Conservation (phyloP, 2,797 vertebrate genomes). For the Stomatorhinus walkeri region DNA sequence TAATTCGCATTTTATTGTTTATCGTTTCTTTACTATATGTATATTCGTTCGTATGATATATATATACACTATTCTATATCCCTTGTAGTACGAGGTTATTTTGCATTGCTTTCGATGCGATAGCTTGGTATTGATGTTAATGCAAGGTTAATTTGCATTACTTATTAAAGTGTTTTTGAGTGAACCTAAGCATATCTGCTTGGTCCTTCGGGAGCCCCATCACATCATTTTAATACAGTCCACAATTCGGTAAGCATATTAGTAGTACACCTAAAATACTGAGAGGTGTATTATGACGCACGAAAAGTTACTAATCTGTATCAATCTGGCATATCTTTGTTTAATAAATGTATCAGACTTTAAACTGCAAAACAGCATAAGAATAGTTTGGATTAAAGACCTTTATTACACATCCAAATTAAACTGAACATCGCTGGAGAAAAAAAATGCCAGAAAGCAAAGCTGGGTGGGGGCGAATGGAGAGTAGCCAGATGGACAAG, state of each 20-base stretch:
- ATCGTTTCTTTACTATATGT: too few species aligned
- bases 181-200: too few species aligned
- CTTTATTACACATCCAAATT: slow-evolving; percentile 4
- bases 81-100: too few species aligned
- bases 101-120: too few species aligned
- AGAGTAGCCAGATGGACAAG: neutral
- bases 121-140: too few species aligned
- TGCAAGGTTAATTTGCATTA: too few species aligned
- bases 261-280: neutral
- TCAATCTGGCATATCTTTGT: neutral
- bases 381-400: neutral
- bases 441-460: neutral
- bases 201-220: too few species aligned
- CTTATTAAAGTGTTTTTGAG: too few species aligned
- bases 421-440: neutral
- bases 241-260: neutral
- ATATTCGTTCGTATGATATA: too few species aligned
- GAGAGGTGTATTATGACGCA: neutral
- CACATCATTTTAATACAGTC: neutral
- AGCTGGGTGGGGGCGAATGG: neutral
- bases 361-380: neutral
- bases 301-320: neutral
- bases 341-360: neutral
- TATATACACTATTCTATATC: too few species aligned
- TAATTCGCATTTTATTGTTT: too few species aligned